phyloP scores from a whole-genome alignment of 2,797 vertebrate genomes.

The Neopelma chrysocephalum region DNA sequence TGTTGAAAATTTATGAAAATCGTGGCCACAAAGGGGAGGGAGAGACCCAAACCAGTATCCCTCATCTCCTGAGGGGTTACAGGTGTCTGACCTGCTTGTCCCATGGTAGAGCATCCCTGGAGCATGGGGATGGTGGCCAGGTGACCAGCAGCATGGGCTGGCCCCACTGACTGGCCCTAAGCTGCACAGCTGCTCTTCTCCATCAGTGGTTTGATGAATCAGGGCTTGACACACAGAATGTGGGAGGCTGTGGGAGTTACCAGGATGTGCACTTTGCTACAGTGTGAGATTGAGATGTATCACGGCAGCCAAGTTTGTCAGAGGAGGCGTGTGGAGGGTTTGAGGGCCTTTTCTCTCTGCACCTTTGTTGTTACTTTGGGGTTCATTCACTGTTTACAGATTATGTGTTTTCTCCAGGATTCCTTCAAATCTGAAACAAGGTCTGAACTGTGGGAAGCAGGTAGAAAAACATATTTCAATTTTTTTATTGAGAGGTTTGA shows the following conservation, averaged over 20 bases:
- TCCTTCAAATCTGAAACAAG: background rate
- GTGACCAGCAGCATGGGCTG: background rate
- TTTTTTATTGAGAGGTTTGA: background rate
- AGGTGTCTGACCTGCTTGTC: background rate
- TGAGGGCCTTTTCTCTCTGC: background rate
- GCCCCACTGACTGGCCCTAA: background rate
- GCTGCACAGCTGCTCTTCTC: background rate
- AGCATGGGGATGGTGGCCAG: accelerated
- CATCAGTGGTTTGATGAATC: background rate
- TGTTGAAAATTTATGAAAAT: background rate
- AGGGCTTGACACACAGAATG: background rate
- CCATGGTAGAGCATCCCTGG: background rate
- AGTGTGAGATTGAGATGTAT: background rate
- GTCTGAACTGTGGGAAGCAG: background rate
- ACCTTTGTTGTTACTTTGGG: background rate
- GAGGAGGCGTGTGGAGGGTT: too few species aligned
- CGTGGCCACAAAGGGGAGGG: accelerated
- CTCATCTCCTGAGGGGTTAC: background rate
- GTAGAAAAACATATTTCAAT: background rate
- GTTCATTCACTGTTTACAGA: background rate
- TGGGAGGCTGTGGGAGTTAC: background rate
- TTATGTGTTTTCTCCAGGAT: background rate
- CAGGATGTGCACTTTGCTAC: background rate
- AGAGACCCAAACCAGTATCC: background rate
- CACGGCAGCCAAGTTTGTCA: background rate